Evolutionary conservation across 2,797 vertebrate genomes (phyloP).

Genomic region (Sardinella longiceps): DNA sequence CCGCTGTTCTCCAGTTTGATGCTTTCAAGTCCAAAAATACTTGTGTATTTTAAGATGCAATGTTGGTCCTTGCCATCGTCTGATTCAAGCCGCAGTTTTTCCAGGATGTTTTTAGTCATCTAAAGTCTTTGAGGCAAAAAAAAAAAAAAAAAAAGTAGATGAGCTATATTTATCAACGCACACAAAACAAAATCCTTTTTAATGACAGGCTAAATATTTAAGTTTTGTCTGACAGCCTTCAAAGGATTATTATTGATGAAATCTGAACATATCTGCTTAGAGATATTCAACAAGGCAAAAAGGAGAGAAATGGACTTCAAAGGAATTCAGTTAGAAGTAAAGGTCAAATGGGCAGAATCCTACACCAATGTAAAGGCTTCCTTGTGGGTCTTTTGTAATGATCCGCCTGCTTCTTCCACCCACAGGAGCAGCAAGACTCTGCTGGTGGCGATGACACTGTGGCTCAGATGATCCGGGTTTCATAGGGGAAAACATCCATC

Average conservation of each 20-base stretch:
- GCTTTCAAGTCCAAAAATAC: not conserved
- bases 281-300: too few species aligned
- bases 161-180: not conserved
- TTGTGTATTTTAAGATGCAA: not conserved
- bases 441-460: constrained; percentile 88
- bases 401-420: constrained; percentile 28
- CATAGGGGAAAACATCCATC: constrained; percentile 70
- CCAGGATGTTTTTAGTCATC: not conserved
- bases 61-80: not conserved
- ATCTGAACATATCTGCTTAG: too few species aligned
- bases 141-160: too few species aligned
- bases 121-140: not conserved
- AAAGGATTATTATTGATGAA: not conserved
- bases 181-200: not conserved
- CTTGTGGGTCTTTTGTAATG: not conserved
- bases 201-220: not conserved
- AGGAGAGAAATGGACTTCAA: too few species aligned
- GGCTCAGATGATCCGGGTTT: constrained; percentile 93
- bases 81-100: constrained; percentile 1
- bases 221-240: not conserved
- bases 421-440: constrained; percentile 78
- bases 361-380: not conserved
- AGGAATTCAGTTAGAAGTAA: not conserved
- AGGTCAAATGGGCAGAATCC: too few species aligned
- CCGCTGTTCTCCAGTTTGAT: not conserved